phyloP scores from a whole-genome alignment of 1,140 invertebrate genomes.

The Amphibalanus amphitrite region DNA sequence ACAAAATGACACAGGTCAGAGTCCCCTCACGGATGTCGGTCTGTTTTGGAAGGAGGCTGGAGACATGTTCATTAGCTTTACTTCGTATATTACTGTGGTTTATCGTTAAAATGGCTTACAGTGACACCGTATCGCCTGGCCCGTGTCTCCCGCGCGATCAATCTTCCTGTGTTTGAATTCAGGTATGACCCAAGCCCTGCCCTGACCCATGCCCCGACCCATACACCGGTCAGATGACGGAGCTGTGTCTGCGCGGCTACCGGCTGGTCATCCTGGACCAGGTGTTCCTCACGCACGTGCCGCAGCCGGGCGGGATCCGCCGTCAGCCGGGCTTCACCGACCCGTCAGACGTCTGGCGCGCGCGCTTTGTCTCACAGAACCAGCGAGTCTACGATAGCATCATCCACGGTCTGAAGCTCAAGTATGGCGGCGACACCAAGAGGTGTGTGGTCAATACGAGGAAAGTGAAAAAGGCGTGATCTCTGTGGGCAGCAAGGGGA shows the following conservation, averaged over 20 bases:
- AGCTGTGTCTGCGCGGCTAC: conserved; percentile 57
- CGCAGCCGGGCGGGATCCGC: conserved; percentile 37
- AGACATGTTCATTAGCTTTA: too few species aligned
- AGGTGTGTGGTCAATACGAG: too few species aligned
- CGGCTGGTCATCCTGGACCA: conserved; percentile 55
- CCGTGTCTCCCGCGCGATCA: too few species aligned
- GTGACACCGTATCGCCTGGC: too few species aligned
- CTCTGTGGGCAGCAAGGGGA: too few species aligned
- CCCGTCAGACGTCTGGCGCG: conserved; percentile 26
- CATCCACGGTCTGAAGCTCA: conserved; percentile 26
- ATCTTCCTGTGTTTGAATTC: too few species aligned
- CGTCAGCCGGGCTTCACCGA: conserved; percentile 25
- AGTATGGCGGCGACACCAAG: conserved; percentile 19
- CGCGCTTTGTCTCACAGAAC: conserved; percentile 38
- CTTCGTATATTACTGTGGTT: too few species aligned
- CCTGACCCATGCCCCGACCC: too few species aligned
- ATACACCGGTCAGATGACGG: conserved; percentile 58
- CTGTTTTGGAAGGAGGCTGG: too few species aligned
- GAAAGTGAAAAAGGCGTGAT: too few species aligned
- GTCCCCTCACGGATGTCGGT: conserved; percentile 11
- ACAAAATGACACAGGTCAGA: conserved; percentile 73
- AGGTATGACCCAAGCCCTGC: too few species aligned
- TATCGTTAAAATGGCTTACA: too few species aligned
- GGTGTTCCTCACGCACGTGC: conserved; percentile 57
- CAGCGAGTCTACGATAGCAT: conserved; percentile 41